Evolutionary conservation across 2,888 invertebrate genomes (phyloP).

Genomic region (Crocallis elinguaria): DNA sequence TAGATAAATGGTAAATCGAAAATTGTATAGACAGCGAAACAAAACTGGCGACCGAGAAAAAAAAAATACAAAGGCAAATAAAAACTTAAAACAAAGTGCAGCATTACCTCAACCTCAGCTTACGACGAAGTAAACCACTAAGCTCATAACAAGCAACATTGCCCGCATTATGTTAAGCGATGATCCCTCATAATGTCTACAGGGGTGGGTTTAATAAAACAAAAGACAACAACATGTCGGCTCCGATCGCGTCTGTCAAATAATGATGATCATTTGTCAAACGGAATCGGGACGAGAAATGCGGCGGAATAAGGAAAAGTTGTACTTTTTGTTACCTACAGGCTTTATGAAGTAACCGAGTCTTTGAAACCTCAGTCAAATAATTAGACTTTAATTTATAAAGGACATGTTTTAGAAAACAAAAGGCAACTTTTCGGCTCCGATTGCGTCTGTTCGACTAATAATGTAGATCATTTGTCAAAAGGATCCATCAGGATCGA

Average conservation of each 20-base stretch:
- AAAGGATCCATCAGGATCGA: too few relatives aligned
- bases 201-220: constrained; percentile 79
- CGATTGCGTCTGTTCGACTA: too few relatives aligned
- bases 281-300: constrained; percentile 58
- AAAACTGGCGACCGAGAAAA: too few relatives aligned
- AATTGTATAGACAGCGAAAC: too few relatives aligned
- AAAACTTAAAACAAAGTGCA: constrained; percentile 14
- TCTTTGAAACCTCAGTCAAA: neutral
- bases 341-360: constrained; percentile 3
- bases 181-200: constrained; percentile 62
- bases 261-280: constrained; percentile 84
- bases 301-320: constrained; percentile 24
- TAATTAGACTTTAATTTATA: too few relatives aligned
- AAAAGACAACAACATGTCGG: constrained; percentile 80
- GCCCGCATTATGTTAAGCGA: constrained; percentile 52
- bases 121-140: constrained; percentile 32
- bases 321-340: constrained; percentile 7
- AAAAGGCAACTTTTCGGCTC: too few relatives aligned
- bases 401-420: too few relatives aligned
- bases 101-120: constrained; percentile 19
- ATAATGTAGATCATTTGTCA: too few relatives aligned
- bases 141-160: constrained; percentile 53
- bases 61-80: neutral
- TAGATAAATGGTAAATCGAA: too few relatives aligned
- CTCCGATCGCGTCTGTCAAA: constrained; percentile 79